Evolutionary conservation across 2,797 vertebrate genomes (phyloP).

Genomic region (Galagoides demidoff): DNA sequence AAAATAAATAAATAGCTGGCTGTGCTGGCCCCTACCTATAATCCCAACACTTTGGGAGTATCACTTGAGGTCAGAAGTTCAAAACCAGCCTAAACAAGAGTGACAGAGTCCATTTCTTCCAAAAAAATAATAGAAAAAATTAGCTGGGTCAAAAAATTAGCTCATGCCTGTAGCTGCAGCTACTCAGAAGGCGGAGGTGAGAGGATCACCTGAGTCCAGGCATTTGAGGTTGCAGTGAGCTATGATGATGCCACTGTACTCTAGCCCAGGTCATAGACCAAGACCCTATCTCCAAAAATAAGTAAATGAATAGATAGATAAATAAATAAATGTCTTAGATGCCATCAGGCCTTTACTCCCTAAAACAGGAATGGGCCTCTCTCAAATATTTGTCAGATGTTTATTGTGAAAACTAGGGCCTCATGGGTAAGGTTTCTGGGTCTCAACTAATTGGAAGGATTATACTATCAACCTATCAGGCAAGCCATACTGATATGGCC

Average conservation of each 20-base stretch:
- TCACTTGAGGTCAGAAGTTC: neutral
- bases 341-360: neutral
- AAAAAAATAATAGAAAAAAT: neutral
- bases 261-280: neutral
- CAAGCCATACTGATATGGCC: neutral
- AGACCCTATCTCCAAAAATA: neutral
- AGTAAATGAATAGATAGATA: no score
- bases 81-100: no score
- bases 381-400: neutral
- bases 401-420: neutral
- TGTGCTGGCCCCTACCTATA: neutral
- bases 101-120: neutral
- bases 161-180: neutral
- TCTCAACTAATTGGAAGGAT: neutral
- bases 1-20: neutral
- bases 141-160: neutral
- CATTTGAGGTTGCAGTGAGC: neutral
- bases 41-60: neutral
- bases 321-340: no score
- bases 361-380: neutral
- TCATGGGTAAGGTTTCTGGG: neutral
- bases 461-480: neutral
- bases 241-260: neutral
- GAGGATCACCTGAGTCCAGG: neutral
- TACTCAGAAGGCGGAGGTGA: neutral